Evolutionary conservation across 2,113 vertebrate species (phyloP).

Genomic region (Brienomyrus brachyistius): DNA sequence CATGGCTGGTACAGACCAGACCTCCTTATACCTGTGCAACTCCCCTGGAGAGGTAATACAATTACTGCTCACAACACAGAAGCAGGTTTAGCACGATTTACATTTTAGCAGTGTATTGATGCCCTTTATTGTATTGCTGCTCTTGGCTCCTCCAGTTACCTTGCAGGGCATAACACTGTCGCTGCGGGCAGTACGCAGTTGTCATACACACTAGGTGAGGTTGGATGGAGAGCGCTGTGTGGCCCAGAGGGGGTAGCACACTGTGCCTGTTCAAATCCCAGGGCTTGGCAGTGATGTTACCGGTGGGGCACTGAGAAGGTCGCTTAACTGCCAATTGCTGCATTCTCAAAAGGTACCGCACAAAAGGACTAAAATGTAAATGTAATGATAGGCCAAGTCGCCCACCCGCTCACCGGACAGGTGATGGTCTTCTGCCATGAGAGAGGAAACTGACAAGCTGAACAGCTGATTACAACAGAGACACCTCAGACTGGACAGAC

Average conservation of each 20-base stretch:
- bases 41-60: background rate
- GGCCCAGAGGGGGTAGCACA: background rate
- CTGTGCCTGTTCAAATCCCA: background rate
- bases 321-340: background rate
- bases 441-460: background rate
- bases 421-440: background rate
- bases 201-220: background rate
- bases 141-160: too few relatives aligned
- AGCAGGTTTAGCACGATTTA: background rate
- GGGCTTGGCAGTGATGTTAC: background rate
- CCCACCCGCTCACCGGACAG: background rate
- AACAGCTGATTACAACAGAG: background rate
- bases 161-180: background rate
- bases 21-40: background rate
- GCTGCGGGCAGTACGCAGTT: background rate
- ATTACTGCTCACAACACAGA: background rate
- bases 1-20: background rate
- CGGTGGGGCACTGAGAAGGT: background rate
- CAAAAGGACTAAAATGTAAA: background rate
- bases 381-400: background rate
- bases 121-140: background rate
- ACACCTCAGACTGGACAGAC: background rate
- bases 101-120: background rate
- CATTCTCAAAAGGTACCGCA: background rate
- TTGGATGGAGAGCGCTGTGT: background rate